These are phyloP conservation scores for Acanthaster planci DNA, from an alignment of 35 echinoderm and acorn worm species.

Conservation along the genomic window DNA sequence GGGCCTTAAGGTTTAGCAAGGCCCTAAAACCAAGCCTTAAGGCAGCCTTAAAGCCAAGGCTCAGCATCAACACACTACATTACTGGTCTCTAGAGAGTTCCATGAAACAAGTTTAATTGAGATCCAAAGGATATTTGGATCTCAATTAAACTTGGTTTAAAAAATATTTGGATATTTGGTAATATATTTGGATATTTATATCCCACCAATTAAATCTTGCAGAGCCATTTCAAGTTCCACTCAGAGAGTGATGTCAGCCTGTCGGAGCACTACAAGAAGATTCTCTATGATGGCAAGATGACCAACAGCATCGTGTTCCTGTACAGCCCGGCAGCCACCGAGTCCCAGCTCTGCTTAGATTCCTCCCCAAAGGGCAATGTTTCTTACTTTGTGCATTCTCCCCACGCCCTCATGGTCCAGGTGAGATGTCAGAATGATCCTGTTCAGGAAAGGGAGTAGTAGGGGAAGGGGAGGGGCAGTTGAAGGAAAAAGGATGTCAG, in stretches of 20 bases:
- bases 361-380: constrained; percentile 96
- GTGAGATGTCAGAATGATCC: constrained; percentile 36
- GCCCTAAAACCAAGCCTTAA: no score
- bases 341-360: constrained; percentile 92
- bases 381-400: constrained; percentile 98
- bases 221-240: constrained; percentile 98
- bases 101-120: no score
- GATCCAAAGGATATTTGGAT: no score
- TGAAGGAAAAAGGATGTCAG: no score
- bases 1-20: no score
- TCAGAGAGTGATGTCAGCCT: constrained; percentile 97
- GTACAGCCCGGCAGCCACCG: constrained; percentile 93
- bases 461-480: no score
- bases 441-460: no score
- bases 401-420: constrained; percentile 98
- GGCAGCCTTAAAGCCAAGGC: no score
- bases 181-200: background rate
- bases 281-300: constrained; percentile 94
- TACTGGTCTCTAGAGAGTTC: no score
- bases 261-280: constrained; percentile 90
- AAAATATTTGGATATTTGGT: no score
- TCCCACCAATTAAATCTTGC: background rate
- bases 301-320: constrained; percentile 93
- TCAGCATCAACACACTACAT: no score
- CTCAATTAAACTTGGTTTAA: no score